Conservation (phyloP, 1,140 invertebrate genomes). For the Eriosoma lanigerum region DNA sequence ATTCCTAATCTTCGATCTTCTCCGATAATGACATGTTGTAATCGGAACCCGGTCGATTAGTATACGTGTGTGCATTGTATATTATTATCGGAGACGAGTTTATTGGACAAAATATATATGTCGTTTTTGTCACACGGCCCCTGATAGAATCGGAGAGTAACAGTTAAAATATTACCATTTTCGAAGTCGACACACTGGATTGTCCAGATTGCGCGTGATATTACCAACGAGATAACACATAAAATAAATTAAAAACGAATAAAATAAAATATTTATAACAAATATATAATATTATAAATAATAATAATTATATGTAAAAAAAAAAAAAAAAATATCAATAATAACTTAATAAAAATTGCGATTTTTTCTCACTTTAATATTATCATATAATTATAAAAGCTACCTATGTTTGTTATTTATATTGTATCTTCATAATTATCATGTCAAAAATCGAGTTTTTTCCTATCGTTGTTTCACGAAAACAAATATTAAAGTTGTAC, state of each 20-base stretch:
- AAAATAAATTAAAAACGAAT: background rate
- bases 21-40: too few species aligned
- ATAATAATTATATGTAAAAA: background rate
- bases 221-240: slow-evolving; percentile 13
- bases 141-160: background rate
- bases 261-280: background rate
- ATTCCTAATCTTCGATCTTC: too few species aligned
- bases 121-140: slow-evolving; percentile 12
- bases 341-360: background rate
- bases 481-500: too few species aligned
- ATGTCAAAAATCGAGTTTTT: too few species aligned
- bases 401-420: too few species aligned
- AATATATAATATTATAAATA: background rate
- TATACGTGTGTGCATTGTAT: too few species aligned
- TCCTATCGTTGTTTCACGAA: too few species aligned
- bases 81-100: background rate
- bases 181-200: background rate
- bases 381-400: too few species aligned
- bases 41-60: too few species aligned
- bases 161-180: slow-evolving; percentile 19
- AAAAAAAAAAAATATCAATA: background rate
- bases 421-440: too few species aligned
- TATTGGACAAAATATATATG: background rate
- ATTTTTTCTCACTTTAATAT: background rate
- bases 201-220: background rate